Base-by-base conservation (phyloP, 2,113 vertebrate genomes). In the Ameiurus melas region DNA sequence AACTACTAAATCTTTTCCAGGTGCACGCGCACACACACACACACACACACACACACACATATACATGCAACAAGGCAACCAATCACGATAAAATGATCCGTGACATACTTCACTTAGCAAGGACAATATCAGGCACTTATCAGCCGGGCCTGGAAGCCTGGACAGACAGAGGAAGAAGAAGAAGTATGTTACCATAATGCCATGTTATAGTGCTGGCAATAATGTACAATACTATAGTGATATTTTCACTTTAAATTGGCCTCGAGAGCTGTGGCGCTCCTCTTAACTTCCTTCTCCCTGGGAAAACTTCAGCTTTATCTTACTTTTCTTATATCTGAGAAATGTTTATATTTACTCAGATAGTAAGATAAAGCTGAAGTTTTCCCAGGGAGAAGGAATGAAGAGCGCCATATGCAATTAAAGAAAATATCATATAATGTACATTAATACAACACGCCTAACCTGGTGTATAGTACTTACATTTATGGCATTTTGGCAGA, bases 301-400 rank as follows among this genome's bases (percentile, higher is more conserved):
- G 90, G 91, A 88, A 93, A 92, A 88, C 86, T 73, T 19, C 70
- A 71, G 57, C 85, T 87, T 51, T 88, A 71, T 92, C 83, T 84
- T 57, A 91, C 79, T 55, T n/a, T n/a, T n/a, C n/a, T n/a, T n/a
- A n/a, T n/a, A n/a, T n/a, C n/a, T n/a, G n/a, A n/a, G 80, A 78
- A 71, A 70, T 93, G 85, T 93, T 93, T 92, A 91, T 88, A 90
- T 91, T 91, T 79, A 86, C 75, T 43, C 58, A 57, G 47, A 62
- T 68, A 55, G 79, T 91, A 57, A 84, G 83, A 92, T 71, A 89
- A 53, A 88, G 85, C 57, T 71, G 70, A 19, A 73, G 86, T 88
- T 92, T 93, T 88, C 91, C 90, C 55, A 92, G 81, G 85, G 75
- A 88, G 39, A 39, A 77, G 64, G 70, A 83, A n/a, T n/a, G n/a